Evolutionary conservation across 2,888 invertebrate genomes (phyloP).

Genomic region (Ophonus ardosiacus): DNA sequence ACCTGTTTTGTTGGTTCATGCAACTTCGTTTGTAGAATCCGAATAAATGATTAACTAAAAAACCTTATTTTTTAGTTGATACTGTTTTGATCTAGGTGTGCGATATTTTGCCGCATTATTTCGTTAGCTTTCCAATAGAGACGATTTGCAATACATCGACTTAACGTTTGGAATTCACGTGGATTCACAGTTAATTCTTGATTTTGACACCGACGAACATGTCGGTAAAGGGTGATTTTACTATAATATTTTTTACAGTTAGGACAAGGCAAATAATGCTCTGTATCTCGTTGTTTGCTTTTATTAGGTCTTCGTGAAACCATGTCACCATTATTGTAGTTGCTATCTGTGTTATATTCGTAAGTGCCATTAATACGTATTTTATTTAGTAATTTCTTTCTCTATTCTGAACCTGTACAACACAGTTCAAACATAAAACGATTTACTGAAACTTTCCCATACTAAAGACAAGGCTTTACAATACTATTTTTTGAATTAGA

Average conservation of each 20-base stretch:
- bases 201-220: neutral
- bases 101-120: neutral
- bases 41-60: neutral
- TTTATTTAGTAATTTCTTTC: neutral
- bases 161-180: neutral
- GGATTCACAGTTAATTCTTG: no score
- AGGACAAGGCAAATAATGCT: neutral
- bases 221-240: neutral
- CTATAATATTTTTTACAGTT: slow-evolving; percentile 1
- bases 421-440: neutral
- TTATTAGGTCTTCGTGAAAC: neutral
- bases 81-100: neutral
- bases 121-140: neutral
- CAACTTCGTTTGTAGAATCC: no score
- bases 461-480: no score
- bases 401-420: neutral
- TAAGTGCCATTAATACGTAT: neutral
- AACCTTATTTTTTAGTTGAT: neutral
- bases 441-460: neutral
- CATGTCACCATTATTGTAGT: slow-evolving; percentile 1
- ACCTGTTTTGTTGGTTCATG: no score
- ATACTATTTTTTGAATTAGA: no score
- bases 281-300: neutral
- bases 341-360: neutral
- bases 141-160: neutral